phyloP scores from a whole-genome alignment of 2,797 vertebrate species.

The Coluber constrictor region DNA sequence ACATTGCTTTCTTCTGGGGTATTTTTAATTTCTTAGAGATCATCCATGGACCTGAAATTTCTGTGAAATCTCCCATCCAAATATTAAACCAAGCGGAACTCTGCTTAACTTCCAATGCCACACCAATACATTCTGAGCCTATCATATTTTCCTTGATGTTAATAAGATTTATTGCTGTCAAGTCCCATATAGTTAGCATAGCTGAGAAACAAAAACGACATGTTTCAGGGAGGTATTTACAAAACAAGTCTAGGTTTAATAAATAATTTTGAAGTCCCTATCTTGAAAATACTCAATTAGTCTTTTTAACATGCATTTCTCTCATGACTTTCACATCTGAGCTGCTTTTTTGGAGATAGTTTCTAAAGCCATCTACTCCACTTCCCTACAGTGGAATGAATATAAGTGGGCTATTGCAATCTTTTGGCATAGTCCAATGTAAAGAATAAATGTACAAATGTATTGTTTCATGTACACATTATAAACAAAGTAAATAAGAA shows the following conservation, averaged over 20 bases:
- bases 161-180: not conserved
- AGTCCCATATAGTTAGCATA: not conserved
- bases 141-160: not conserved
- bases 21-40: not conserved
- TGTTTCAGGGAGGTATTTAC: not conserved
- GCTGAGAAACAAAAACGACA: not conserved
- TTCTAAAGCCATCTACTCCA: not conserved
- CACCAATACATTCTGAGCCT: not conserved
- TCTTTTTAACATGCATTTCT: not conserved
- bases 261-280: not conserved
- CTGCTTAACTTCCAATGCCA: not conserved
- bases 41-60: not conserved
- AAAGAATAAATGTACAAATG: not conserved
- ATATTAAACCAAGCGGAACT: not conserved
- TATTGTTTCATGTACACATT: no score
- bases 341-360: not conserved
- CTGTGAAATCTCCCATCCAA: not conserved
- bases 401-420: not conserved
- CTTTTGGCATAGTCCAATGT: not conserved
- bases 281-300: not conserved
- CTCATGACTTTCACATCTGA: not conserved
- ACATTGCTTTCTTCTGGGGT: not conserved
- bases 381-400: not conserved
- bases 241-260: not conserved
- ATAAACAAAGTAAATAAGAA: not conserved